A percentile compares a stretch with the other conserved stretches of the same genome.
These are phyloP conservation scores for Nephila pilipes DNA, from an alignment of 1,140 invertebrate genomes.

Conservation along the genomic window DNA sequence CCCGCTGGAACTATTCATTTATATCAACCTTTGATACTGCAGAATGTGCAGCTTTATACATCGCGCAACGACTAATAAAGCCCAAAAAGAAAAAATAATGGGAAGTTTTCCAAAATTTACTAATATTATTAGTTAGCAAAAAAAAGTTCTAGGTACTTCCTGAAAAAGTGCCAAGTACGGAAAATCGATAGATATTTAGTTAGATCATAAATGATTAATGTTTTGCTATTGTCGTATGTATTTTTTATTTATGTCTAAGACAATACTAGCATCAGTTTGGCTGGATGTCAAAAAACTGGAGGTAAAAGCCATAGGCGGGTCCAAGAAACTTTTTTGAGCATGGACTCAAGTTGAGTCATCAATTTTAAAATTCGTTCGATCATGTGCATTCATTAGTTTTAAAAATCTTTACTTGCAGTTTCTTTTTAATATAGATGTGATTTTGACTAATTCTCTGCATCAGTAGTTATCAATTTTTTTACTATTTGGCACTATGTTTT, in stretches of 20 bases:
- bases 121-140: not conserved
- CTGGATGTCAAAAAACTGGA: not conserved
- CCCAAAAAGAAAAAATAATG: not conserved
- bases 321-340: not conserved
- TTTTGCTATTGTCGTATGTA: not conserved
- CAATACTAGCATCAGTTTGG: not conserved
- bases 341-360: too few relatives aligned
- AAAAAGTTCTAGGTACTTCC: not conserved
- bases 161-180: slow-evolving; percentile 8
- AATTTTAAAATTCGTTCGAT: too few relatives aligned
- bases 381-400: too few relatives aligned
- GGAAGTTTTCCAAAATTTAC: not conserved
- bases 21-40: not conserved
- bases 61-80: too few relatives aligned
- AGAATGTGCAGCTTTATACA: not conserved
- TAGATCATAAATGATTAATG: not conserved
- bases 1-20: not conserved
- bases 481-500: too few relatives aligned
- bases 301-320: not conserved
- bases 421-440: too few relatives aligned
- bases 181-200: not conserved
- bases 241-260: not conserved
- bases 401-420: too few relatives aligned
- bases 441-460: too few relatives aligned
- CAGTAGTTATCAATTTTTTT: too few relatives aligned